Evolutionary conservation across 2,113 vertebrate genomes (phyloP).

Genomic region (Irena cyanogastra): DNA sequence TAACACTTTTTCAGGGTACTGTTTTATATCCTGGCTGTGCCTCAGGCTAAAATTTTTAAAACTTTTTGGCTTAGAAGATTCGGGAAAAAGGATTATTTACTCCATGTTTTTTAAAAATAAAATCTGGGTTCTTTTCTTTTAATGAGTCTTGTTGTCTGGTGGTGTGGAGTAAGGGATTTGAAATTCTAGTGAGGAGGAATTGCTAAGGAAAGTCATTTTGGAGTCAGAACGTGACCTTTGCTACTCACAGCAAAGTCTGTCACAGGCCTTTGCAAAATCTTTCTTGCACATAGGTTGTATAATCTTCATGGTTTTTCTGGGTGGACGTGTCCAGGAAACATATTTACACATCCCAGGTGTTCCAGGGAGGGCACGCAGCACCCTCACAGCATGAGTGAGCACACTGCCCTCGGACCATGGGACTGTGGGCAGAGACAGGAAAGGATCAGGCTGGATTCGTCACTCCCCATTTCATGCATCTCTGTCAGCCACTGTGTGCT

Average conservation of each 20-base stretch:
- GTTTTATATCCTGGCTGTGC: background rate
- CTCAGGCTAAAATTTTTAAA: background rate
- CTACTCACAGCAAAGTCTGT: background rate
- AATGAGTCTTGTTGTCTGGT: background rate
- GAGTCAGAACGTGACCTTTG: background rate
- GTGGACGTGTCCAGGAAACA: background rate
- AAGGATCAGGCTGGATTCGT: background rate
- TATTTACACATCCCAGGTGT: background rate
- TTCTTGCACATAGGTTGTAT: background rate
- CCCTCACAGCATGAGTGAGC: background rate
- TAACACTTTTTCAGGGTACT: background rate
- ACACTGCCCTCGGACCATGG: rapidly evolving
- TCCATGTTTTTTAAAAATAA: background rate
- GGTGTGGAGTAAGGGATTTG: background rate
- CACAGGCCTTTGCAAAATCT: background rate
- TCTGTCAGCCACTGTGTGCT: background rate
- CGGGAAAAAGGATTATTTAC: background rate
- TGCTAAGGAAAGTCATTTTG: background rate
- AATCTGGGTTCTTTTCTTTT: background rate
- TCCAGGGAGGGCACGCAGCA: background rate
- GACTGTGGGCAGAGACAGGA: background rate
- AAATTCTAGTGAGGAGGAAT: background rate
- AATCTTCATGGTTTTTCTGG: background rate
- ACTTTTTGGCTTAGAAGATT: background rate
- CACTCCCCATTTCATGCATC: background rate